A percentile compares a stretch with the other conserved stretches of the same genome.
Conservation (phyloP, 2,888 invertebrate genomes). For the Melinaea menophilus region DNA sequence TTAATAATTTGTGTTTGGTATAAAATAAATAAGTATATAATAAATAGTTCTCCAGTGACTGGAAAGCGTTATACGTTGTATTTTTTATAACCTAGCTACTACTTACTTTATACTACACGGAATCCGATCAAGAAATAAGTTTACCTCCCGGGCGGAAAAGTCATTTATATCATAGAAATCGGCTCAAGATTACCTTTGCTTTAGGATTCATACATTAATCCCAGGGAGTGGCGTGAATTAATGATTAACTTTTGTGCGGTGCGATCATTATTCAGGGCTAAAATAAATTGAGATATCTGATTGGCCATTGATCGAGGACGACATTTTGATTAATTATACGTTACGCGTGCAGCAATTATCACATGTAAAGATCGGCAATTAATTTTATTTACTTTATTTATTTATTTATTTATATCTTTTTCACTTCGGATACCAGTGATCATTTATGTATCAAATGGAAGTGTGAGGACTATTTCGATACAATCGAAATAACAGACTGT, state of each 20-base stretch:
- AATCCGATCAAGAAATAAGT: background rate
- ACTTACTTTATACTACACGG: background rate
- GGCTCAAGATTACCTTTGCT: conserved; percentile 4
- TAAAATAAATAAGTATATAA: no score
- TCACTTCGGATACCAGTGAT: no score
- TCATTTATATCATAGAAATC: background rate
- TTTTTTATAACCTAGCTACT: background rate
- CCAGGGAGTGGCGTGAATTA: conserved; percentile 13
- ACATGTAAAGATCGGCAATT: conserved; percentile 29
- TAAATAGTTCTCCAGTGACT: no score
- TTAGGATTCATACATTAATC: conserved; percentile 7
- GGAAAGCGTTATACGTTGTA: no score
- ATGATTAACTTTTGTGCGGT: conserved; percentile 19
- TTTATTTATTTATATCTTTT: no score
- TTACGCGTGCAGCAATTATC: conserved; percentile 40
- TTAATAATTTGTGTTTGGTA: no score
- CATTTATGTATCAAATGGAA: no score
- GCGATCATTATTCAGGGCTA: conserved; percentile 22
- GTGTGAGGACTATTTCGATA: no score
- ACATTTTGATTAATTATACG: conserved; percentile 45
- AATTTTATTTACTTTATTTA: no score
- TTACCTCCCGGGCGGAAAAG: background rate
- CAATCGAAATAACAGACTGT: no score
- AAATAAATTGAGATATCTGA: conserved; percentile 31
- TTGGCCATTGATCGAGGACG: conserved; percentile 39